These are phyloP conservation scores for Nomia melanderi DNA, from an alignment of 1,140 invertebrate species.

Conservation along the genomic window DNA sequence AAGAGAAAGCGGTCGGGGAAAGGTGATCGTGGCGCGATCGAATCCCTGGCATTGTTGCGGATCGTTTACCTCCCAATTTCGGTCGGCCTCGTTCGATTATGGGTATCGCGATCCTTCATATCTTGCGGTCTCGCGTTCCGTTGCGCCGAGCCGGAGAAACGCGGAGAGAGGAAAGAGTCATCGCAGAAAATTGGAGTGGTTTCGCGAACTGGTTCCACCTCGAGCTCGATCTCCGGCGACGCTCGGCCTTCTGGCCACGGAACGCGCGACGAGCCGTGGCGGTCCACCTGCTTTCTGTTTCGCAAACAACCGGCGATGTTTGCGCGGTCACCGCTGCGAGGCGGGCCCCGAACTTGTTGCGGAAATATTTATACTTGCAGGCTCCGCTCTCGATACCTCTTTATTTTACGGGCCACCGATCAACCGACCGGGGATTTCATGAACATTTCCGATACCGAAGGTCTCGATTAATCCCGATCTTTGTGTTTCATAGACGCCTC, in stretches of 20 bases:
- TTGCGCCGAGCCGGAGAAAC: neutral
- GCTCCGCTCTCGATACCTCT: neutral
- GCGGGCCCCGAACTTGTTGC: neutral
- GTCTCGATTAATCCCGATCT: too few relatives aligned
- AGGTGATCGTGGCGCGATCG: conserved; percentile 11
- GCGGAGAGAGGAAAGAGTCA: neutral
- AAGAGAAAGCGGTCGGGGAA: too few relatives aligned
- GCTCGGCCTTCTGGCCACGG: neutral
- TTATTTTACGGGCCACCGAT: too few relatives aligned
- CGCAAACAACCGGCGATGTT: conserved; percentile 19
- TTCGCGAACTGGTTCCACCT: conserved; percentile 21
- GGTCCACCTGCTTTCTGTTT: conserved; percentile 24
- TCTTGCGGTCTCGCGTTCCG: conserved; percentile 33
- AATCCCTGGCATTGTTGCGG: conserved; percentile 34
- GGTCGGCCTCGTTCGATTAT: conserved; percentile 29
- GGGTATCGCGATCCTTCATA: conserved; percentile 25
- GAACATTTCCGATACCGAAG: too few relatives aligned
- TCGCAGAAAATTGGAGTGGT: conserved; percentile 39
- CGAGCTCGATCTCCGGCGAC: neutral
- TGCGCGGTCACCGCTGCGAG: conserved; percentile 3
- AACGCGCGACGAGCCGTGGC: neutral
- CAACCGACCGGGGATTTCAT: too few relatives aligned
- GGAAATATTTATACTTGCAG: conserved; percentile 13
- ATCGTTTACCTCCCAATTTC: conserved; percentile 49
- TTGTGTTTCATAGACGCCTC: too few relatives aligned